These are phyloP conservation scores for Amyelois transitella DNA, from an alignment of 1,140 invertebrate genomes.

Conservation along the genomic window DNA sequence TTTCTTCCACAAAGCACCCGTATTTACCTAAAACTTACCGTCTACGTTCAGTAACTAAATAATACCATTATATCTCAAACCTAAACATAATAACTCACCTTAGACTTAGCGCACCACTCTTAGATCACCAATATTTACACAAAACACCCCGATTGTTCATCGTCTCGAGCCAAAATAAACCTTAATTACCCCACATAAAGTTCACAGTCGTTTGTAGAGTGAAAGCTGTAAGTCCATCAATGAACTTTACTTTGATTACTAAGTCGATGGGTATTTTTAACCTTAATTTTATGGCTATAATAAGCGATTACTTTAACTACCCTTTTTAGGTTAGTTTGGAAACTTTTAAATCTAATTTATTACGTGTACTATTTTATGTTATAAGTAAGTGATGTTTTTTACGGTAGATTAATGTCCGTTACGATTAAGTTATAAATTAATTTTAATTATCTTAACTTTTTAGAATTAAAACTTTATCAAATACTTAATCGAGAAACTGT, in stretches of 20 bases:
- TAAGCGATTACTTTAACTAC: not conserved
- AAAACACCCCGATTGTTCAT: not conserved
- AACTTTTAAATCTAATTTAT: too few relatives aligned
- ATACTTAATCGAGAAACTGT: not conserved
- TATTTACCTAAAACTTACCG: too few relatives aligned
- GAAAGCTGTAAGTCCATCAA: slow-evolving; percentile 26
- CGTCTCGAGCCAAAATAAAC: slow-evolving; percentile 12
- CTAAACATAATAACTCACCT: not conserved
- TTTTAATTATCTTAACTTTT: too few relatives aligned
- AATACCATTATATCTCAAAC: not conserved
- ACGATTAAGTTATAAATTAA: too few relatives aligned
- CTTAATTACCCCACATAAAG: slow-evolving; percentile 6
- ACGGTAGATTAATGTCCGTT: too few relatives aligned
- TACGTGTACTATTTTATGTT: too few relatives aligned
- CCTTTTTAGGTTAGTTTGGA: too few relatives aligned
- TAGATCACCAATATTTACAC: slow-evolving; percentile 1
- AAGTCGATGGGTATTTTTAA: slow-evolving; percentile 45
- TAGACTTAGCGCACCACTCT: not conserved
- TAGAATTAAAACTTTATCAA: too few relatives aligned
- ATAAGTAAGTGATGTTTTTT: too few relatives aligned
- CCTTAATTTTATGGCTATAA: slow-evolving; percentile 14
- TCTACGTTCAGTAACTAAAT: not conserved
- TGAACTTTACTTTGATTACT: slow-evolving; percentile 30
- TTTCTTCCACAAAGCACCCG: too few relatives aligned
- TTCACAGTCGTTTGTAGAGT: slow-evolving; percentile 5